These are phyloP conservation scores for Ceratotherium simum DNA, from an alignment of 2,113 vertebrate species.

Conservation along the genomic window DNA sequence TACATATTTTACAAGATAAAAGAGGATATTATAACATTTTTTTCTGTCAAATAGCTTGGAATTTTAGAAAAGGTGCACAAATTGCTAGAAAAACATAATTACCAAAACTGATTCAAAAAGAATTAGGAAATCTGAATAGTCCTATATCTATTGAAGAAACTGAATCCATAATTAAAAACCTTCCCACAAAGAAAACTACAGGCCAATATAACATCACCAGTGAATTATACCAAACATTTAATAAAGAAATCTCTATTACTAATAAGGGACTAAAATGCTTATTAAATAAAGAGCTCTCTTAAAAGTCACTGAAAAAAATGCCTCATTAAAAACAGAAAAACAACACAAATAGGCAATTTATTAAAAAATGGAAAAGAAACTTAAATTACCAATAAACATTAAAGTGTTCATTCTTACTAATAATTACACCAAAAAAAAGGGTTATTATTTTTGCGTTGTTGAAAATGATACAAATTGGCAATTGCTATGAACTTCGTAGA, in stretches of 20 bases:
- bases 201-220: neutral
- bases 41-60: neutral
- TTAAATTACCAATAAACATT: neutral
- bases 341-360: neutral
- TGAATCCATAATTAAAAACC: neutral
- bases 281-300: neutral
- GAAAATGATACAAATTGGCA: neutral
- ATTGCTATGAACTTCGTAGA: neutral
- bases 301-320: neutral
- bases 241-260: neutral
- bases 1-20: neutral
- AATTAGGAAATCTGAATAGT: neutral
- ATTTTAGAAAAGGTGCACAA: constrained; percentile 21
- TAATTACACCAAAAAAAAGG: neutral
- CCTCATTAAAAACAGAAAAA: neutral
- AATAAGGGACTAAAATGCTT: neutral
- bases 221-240: constrained; percentile 39
- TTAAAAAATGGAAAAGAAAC: neutral
- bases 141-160: neutral
- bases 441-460: neutral
- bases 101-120: constrained; percentile 41
- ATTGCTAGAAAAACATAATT: constrained; percentile 13
- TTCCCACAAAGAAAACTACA: constrained; percentile 9
- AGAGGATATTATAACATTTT: neutral
- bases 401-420: neutral